Conservation (phyloP, 2,113 vertebrate genomes). For the Ranitomeya variabilis region DNA sequence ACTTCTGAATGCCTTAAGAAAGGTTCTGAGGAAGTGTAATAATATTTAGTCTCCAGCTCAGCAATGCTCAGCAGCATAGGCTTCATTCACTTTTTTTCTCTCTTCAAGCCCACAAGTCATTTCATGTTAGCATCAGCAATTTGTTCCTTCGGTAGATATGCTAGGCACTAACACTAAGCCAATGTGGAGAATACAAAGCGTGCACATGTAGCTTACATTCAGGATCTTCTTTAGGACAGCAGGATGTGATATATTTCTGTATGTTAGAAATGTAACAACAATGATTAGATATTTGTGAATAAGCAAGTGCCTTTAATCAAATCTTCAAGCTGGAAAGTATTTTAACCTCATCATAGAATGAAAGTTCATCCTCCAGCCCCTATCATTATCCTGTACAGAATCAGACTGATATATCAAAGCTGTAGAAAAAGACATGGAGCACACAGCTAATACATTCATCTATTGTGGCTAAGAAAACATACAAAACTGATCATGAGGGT, state of each 20-base stretch:
- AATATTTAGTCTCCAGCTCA: not conserved
- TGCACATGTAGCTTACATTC: not conserved
- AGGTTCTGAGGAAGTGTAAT: not conserved
- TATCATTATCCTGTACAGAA: no score
- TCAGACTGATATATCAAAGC: no score
- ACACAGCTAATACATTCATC: no score
- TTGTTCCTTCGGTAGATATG: constrained; percentile 7
- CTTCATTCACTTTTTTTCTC: not conserved
- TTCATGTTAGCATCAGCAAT: constrained; percentile 7
- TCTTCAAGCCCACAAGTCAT: not conserved
- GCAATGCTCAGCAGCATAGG: not conserved
- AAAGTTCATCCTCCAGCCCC: no score
- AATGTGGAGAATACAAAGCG: not conserved
- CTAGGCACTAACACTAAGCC: not conserved
- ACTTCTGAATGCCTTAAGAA: not conserved
- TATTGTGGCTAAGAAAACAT: no score
- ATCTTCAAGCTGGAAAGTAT: no score
- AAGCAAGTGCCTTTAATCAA: no score
- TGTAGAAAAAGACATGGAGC: no score
- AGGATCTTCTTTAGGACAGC: not conserved
- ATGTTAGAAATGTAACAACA: not conserved
- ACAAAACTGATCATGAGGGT: no score
- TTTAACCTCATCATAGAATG: no score
- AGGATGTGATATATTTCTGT: not conserved
- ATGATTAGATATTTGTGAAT: no score